A percentile compares a stretch with the other conserved stretches of the same genome.
These are phyloP conservation scores for Ormyrus pomaceus DNA, from an alignment of 2,888 invertebrate species.

Conservation along the genomic window DNA sequence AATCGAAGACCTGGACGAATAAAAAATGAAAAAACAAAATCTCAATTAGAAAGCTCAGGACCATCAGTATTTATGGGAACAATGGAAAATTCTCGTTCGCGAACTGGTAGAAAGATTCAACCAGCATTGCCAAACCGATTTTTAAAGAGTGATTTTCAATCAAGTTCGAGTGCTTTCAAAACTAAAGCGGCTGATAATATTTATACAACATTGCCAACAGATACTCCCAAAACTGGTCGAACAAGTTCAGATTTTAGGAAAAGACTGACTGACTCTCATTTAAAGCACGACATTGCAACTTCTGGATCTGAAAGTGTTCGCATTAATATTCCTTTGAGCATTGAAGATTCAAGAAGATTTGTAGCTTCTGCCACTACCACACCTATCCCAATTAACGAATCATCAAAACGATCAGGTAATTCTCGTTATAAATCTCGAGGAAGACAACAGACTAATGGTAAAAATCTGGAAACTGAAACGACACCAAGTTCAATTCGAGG, in stretches of 20 bases:
- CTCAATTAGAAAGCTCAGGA: slow-evolving; percentile 21
- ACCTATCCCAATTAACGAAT: background rate
- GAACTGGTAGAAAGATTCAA: slow-evolving; percentile 39
- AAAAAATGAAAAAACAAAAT: slow-evolving; percentile 1
- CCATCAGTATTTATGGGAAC: slow-evolving; percentile 58
- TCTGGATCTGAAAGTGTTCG: slow-evolving; percentile 65
- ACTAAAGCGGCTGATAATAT: background rate
- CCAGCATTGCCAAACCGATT: slow-evolving; percentile 10
- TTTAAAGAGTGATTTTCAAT: slow-evolving; percentile 13
- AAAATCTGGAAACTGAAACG: slow-evolving; percentile 9
- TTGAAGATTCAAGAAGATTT: slow-evolving; percentile 22
- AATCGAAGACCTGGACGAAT: background rate
- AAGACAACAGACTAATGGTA: background rate
- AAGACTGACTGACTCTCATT: background rate
- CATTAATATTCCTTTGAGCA: slow-evolving; percentile 62
- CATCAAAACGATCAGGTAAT: slow-evolving; percentile 9
- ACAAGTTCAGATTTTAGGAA: background rate
- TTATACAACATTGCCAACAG: background rate
- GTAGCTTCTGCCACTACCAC: background rate
- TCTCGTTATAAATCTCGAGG: slow-evolving; percentile 15
- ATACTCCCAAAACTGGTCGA: background rate
- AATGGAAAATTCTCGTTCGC: slow-evolving; percentile 12
- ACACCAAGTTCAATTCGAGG: slow-evolving; percentile 49
- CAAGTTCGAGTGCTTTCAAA: slow-evolving; percentile 49
- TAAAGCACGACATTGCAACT: slow-evolving; percentile 14